Percentiles rank a stretch among this genome's conserved stretches.
phyloP scores from a whole-genome alignment of 2,888 invertebrate genomes.

The Hypena proboscidalis region DNA sequence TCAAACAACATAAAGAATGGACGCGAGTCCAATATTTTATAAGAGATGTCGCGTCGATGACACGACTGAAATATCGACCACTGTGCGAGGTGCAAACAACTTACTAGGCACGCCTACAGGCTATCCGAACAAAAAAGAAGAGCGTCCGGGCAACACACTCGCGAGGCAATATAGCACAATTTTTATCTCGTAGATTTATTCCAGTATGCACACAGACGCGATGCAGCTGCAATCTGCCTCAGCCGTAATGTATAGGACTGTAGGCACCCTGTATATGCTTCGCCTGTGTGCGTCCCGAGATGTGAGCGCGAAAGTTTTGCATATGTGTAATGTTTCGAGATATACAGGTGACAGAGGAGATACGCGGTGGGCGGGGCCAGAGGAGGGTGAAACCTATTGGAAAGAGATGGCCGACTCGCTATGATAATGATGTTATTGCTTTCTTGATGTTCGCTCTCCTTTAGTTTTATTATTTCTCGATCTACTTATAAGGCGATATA shows the following conservation, averaged over 20 bases:
- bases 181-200: slow-evolving; percentile 84
- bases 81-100: slow-evolving; percentile 81
- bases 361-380: slow-evolving; percentile 80
- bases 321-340: slow-evolving; percentile 85
- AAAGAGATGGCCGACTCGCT: slow-evolving; percentile 83
- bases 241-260: slow-evolving; percentile 34
- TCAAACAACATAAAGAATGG: slow-evolving; percentile 48
- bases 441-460: slow-evolving; percentile 82
- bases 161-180: slow-evolving; percentile 76
- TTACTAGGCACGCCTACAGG: slow-evolving; percentile 82
- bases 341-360: slow-evolving; percentile 84
- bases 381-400: slow-evolving; percentile 81
- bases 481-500: slow-evolving; percentile 85
- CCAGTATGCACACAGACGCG: slow-evolving; percentile 49
- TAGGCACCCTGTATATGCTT: slow-evolving; percentile 40
- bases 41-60: slow-evolving; percentile 67
- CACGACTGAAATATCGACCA: slow-evolving; percentile 80
- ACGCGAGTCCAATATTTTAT: slow-evolving; percentile 57
- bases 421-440: slow-evolving; percentile 86
- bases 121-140: slow-evolving; percentile 72
- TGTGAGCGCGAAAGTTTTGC: slow-evolving; percentile 82
- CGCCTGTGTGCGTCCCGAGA: slow-evolving; percentile 56
- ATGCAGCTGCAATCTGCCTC: slow-evolving; percentile 47
- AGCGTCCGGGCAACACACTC: slow-evolving; percentile 59
- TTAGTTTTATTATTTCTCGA: slow-evolving; percentile 84